phyloP scores from a whole-genome alignment of 2,113 vertebrate species.

The Sturnira hondurensis region DNA sequence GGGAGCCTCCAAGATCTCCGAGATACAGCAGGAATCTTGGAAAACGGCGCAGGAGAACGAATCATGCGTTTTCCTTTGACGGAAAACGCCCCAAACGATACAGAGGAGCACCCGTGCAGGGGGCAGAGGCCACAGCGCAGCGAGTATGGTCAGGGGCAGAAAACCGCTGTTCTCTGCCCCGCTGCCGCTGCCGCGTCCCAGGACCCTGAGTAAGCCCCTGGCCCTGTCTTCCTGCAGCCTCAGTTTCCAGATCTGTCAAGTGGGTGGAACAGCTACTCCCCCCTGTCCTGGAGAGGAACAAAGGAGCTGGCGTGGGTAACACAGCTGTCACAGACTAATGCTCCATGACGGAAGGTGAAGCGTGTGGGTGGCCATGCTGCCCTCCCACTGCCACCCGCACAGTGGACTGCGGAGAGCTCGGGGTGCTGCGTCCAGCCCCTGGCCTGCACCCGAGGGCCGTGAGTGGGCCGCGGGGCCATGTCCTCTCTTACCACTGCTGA shows the following conservation, averaged over 20 bases:
- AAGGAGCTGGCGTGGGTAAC: rapidly evolving
- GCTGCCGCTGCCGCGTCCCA: too few relatives aligned
- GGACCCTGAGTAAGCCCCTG: background rate
- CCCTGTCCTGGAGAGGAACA: background rate
- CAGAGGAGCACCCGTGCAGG: rapidly evolving
- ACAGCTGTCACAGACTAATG: background rate
- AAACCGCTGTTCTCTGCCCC: rapidly evolving
- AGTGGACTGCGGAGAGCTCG: rapidly evolving
- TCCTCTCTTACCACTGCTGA: slow-evolving; percentile 92
- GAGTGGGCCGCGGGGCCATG: background rate
- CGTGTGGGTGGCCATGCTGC: rapidly evolving
- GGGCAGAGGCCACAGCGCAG: rapidly evolving
- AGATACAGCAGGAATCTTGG: background rate
- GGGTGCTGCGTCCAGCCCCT: background rate
- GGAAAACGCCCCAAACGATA: background rate
- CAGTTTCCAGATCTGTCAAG: background rate
- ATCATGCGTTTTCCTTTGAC: background rate
- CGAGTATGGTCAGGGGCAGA: rapidly evolving
- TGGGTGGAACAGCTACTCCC: background rate
- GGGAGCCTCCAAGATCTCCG: background rate
- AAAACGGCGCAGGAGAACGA: background rate
- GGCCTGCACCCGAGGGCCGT: background rate
- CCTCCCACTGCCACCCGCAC: background rate
- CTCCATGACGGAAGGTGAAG: rapidly evolving
- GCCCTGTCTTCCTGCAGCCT: background rate